Evolutionary conservation across 2,113 vertebrate genomes (phyloP), one percentile per base, ranked within the genome.

Genomic region (Axis porcinus): DNA sequence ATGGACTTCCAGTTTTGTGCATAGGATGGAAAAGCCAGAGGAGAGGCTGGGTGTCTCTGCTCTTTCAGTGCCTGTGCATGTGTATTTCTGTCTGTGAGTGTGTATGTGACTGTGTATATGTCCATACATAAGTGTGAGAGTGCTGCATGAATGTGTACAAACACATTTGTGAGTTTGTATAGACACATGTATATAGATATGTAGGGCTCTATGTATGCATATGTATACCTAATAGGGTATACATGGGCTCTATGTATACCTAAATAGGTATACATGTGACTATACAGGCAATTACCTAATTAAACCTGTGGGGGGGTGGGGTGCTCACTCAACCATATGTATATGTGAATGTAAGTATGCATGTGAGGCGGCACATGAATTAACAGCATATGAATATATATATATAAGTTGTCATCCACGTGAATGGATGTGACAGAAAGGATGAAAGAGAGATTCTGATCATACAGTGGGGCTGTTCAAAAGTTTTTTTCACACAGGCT

Each of bases 401-500:
- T 74, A 52, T 28, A 1, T 81, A 86, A 89, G 7, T 95, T 86
- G 60, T 67, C 64, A 89, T 36, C 55, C 5, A 12, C 33, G 7
- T 89, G 60, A 86, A 67, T 67, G 78, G 54, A 83, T 89, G 55
- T 87, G 50, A 58, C 33, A 54, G 55, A 97, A 50, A 82, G 28
- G 45, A 21, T 28, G 88, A 30, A 62, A 58, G 5, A n/a, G 28
- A 58, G n/a, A 83, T 55, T 90, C 54, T 93, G 74, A 57, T 47
- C 85, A 21, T 86, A 86, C 25, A 58, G 16, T 97, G 58, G 45
- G 58, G 21, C 36, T 60, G 5, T 79, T 43, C n/a, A 17, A 55
- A 93, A 93, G 86, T 87, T 93, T 11, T 90, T 97, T 97, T 93
- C 67, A 23, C 27, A 50, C 47, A 89, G 47, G 40, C 40, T 94